phyloP scores from a whole-genome alignment of 2,113 vertebrate species.

The Forbesichthys papilliferus region DNA sequence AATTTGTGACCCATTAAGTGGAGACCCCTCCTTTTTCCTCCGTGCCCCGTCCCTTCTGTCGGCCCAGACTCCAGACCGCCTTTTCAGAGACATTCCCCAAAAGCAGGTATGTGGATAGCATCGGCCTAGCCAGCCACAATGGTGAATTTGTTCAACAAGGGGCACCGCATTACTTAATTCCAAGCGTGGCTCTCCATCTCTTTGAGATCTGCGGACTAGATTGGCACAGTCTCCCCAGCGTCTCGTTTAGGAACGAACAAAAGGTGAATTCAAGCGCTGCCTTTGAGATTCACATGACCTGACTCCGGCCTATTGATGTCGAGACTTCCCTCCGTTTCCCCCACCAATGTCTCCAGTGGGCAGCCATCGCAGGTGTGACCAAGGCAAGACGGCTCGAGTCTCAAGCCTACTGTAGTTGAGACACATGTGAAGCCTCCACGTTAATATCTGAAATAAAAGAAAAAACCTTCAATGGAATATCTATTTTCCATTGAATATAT shows the following conservation, averaged over 20 bases:
- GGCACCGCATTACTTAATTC: conserved; percentile 72
- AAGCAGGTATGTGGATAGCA: conserved; percentile 77
- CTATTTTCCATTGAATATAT: no score
- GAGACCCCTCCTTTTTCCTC: conserved; percentile 73
- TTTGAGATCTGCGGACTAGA: conserved; percentile 70
- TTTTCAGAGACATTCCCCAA: conserved; percentile 68
- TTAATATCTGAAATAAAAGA: no score
- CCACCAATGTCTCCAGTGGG: conserved; percentile 54
- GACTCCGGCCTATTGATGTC: conserved; percentile 61
- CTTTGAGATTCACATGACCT: conserved; percentile 70
- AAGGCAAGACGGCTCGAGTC: neutral
- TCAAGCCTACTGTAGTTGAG: no score
- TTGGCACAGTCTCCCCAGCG: conserved; percentile 68
- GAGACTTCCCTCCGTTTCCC: conserved; percentile 44
- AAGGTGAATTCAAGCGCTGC: conserved; percentile 71
- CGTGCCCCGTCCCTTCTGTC: conserved; percentile 70
- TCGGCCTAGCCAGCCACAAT: conserved; percentile 73
- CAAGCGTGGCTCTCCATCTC: conserved; percentile 65
- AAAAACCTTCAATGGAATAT: no score
- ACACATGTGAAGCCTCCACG: no score
- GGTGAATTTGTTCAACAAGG: conserved; percentile 78
- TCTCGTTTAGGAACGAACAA: conserved; percentile 70
- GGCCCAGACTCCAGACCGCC: conserved; percentile 76
- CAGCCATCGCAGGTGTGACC: conserved; percentile 6
- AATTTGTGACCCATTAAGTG: conserved; percentile 95